These are phyloP conservation scores for Psophia crepitans DNA, from an alignment of 2,113 vertebrate species.

Conservation along the genomic window DNA sequence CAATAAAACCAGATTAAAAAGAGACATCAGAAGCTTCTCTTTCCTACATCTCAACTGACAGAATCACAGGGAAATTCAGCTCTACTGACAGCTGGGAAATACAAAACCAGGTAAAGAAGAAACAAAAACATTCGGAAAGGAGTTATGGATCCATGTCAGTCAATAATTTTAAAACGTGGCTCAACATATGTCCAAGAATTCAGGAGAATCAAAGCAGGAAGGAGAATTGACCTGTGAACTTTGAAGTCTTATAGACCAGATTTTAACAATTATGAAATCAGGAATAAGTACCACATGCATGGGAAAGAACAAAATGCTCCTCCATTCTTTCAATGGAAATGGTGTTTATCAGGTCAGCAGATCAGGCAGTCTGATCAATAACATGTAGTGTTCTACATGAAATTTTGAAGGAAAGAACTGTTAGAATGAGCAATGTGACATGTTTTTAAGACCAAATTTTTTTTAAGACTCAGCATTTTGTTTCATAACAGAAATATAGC, in stretches of 20 bases:
- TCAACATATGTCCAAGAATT: neutral
- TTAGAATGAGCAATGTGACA: neutral
- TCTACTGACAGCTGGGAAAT: neutral
- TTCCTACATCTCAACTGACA: neutral
- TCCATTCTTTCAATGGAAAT: neutral
- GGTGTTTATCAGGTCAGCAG: neutral
- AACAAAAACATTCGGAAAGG: neutral
- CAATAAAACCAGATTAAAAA: slow-evolving; percentile 20
- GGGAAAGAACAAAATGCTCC: neutral
- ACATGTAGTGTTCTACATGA: neutral
- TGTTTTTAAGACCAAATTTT: too few species aligned
- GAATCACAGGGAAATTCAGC: neutral
- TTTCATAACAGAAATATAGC: neutral
- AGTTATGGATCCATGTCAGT: neutral
- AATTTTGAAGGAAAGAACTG: neutral
- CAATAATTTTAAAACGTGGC: neutral
- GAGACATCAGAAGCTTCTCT: neutral
- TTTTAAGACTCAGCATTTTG: neutral
- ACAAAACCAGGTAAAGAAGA: neutral
- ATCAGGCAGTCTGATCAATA: neutral
- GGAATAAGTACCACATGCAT: neutral
- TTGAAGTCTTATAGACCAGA: neutral
- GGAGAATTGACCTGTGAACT: neutral
- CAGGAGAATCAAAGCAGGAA: neutral
- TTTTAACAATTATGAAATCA: neutral